Conservation (phyloP, 1,140 invertebrate species). For the Pinna nobilis region DNA sequence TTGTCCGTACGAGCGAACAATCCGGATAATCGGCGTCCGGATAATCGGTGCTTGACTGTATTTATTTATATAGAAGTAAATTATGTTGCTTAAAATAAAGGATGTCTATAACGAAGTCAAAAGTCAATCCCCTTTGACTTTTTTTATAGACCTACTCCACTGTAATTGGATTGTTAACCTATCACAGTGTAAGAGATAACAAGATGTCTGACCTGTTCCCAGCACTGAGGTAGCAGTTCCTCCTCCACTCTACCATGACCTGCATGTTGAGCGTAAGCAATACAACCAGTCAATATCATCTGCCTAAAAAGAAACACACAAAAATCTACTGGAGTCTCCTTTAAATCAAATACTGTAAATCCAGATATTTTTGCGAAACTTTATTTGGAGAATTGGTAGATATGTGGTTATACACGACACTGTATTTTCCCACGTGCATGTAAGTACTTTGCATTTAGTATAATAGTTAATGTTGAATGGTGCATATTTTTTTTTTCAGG, state of each 20-base stretch:
- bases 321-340: too few relatives aligned
- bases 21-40: too few relatives aligned
- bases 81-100: not conserved
- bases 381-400: not conserved
- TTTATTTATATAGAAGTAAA: constrained; percentile 67
- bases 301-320: constrained; percentile 72
- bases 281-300: constrained; percentile 82
- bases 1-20: too few relatives aligned
- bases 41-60: too few relatives aligned
- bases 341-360: too few relatives aligned
- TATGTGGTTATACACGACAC: too few relatives aligned
- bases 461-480: too few relatives aligned
- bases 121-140: not conserved
- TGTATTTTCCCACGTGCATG: too few relatives aligned
- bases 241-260: constrained; percentile 79
- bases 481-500: too few relatives aligned
- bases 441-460: too few relatives aligned
- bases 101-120: not conserved
- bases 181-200: not conserved
- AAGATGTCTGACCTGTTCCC: constrained; percentile 82
- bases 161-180: not conserved
- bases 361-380: too few relatives aligned
- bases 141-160: too few relatives aligned
- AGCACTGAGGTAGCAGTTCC: constrained; percentile 85
- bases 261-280: constrained; percentile 79